Base-by-base conservation (phyloP, 2,888 invertebrate species). In the Volucella inflata region DNA sequence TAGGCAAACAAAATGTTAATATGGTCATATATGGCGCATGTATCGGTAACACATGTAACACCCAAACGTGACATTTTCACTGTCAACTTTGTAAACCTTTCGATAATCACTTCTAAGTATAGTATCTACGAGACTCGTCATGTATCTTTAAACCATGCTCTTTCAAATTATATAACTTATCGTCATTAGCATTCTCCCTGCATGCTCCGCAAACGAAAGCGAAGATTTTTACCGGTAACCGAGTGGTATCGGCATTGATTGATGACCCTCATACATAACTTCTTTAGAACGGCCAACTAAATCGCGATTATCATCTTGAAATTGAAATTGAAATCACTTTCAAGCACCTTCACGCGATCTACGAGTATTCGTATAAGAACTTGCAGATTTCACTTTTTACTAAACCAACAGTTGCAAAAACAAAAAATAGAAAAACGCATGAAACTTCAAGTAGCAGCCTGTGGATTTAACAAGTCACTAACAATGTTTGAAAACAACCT, bases 401-500 rank as follows among this genome's bases (percentile, higher is more conserved):
- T 1, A 38, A 40, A 57, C n/a, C 38, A 10, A 3, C 16, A 1
- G 10, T 14, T 3, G 4, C 9, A 16, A 9, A 14, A 38, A 40
- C 1, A 14, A 38, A 38, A 38, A 57, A 36, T n/a, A n/a, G 2
- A 12, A 17, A 40, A 14, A 42, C 9, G 21, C 10, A 30, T 21
- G 21, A 44, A 17, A 17, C 4, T 62, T 14, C 30, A 57, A 48
- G 55, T 55, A 70, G 55, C 68, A 14, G 36, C 55, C 36, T 48
- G 16, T 38, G 57, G 68, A 14, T 57, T 12, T 38, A 57, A 57
- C 57, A 46, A 17, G 46, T 36, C 30, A 48, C 42, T 6, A 67
- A 42, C 30, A 40, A 30, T 75, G 65, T 67, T 64, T 75, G 50
- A 59, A 67, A 30, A 30, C 6, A 30, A 75, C 57, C 50, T 42